Base-by-base conservation (phyloP, 1,140 invertebrate genomes). In the Ectropis grisescens region DNA sequence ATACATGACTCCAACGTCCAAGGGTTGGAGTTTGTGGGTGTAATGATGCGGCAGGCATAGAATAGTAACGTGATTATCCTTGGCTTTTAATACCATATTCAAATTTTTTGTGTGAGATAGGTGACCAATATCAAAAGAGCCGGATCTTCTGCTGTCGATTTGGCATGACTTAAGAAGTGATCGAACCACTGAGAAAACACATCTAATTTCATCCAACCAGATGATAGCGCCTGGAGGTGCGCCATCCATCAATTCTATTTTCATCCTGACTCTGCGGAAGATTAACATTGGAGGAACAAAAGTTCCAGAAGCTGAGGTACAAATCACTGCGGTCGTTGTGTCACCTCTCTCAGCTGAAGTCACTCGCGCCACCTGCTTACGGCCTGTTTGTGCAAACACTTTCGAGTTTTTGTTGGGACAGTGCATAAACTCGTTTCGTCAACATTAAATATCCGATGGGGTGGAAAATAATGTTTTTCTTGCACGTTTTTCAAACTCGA, bases 21-120 rank as follows among this genome's bases (percentile, higher is more conserved):
- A 38, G 2, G 67, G 67, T 38, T 83, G 74, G 19, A 83, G 37
- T 38, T 55, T 48, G 37, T 82, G 75, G 9, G 58, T 69, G 34
- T 48, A 57, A 33, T 74, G 67, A 14, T 67, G 60, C 8, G 37
- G 62, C 41, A 72, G 51, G 8, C 51, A 61, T 7, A 75, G 27
- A 10, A 74, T 29, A 15, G 57, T 37, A 11, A 75, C 54, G 7
- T 57, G 54, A 49, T 71, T 51, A 11, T 72, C 43, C 24, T 50
- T 33, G 13, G 52, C 57, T n/a, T 46, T 41, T 30, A 49, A 33
- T 28, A 72, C 42, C 2, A 62, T 39, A 23, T 58, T 44, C 5
- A 79, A 22, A 41, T 60, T 71, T 51, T 51, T 44, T 5, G 55
- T 54, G 37, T 68, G 54, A 11, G 37, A 42, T 2, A 15, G 12